Conservation (phyloP, 2,113 vertebrate species). For the Haemorhous mexicanus region DNA sequence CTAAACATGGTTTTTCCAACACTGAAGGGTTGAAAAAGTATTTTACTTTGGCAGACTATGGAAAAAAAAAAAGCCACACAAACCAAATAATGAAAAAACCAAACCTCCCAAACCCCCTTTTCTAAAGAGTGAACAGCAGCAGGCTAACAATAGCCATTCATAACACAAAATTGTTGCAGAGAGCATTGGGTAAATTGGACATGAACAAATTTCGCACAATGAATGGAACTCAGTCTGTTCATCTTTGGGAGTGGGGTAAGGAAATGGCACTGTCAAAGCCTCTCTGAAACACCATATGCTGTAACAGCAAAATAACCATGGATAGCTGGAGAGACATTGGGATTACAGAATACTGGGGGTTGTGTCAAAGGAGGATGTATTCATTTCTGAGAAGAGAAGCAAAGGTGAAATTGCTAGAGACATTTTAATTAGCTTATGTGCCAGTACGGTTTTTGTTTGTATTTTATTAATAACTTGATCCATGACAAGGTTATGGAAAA, state of each 20-base stretch:
- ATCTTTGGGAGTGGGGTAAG: neutral
- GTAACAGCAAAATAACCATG: neutral
- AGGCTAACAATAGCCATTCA: neutral
- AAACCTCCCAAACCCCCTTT: accelerated
- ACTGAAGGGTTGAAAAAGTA: neutral
- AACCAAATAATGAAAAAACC: neutral
- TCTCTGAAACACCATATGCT: neutral
- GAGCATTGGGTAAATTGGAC: neutral
- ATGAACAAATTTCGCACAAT: neutral
- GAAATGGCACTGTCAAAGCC: neutral
- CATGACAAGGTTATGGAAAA: neutral
- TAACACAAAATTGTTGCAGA: neutral
- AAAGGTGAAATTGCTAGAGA: constrained; percentile 13
- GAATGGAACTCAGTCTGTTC: neutral
- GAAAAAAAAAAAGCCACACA: neutral
- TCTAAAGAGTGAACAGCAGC: neutral
- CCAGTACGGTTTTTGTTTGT: neutral
- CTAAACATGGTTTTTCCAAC: neutral
- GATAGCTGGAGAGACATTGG: neutral
- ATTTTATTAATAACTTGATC: constrained; percentile 18
- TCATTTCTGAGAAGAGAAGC: neutral
- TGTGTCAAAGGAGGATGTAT: neutral
- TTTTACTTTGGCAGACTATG: neutral
- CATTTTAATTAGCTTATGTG: constrained; percentile 24
- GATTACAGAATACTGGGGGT: accelerated